These are phyloP conservation scores for Hapalemur alaotrensis DNA, from an alignment of 2,797 vertebrate species.

Conservation along the genomic window DNA sequence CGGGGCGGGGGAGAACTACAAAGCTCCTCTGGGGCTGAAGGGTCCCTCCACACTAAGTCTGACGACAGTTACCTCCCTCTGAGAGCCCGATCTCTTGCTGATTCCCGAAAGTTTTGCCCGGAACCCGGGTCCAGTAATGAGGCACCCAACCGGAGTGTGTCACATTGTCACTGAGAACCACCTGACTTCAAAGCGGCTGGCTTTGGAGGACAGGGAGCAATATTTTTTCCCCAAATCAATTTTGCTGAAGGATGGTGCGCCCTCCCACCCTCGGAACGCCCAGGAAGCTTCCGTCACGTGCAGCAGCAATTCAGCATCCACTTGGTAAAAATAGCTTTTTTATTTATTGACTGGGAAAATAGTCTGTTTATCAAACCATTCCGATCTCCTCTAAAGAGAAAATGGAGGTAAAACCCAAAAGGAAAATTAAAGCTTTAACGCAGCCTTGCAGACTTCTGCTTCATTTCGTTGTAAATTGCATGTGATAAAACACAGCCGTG, in stretches of 20 bases:
- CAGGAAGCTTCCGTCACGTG: background rate
- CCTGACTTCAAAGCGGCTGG: background rate
- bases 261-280: background rate
- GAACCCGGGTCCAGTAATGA: background rate
- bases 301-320: background rate
- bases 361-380: conserved; percentile 66
- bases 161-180: background rate
- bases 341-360: conserved; percentile 77
- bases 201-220: background rate
- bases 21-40: conserved; percentile 12
- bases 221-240: background rate
- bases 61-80: background rate
- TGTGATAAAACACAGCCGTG: conserved; percentile 70
- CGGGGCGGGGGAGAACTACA: background rate
- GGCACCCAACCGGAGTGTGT: background rate
- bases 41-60: background rate
- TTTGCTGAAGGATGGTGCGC: background rate
- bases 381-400: conserved; percentile 68
- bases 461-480: conserved; percentile 82
- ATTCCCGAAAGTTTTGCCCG: background rate
- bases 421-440: conserved; percentile 76
- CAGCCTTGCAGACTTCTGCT: conserved; percentile 76
- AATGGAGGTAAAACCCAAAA: conserved; percentile 74
- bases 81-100: background rate
- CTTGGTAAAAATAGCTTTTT: conserved; percentile 38